A percentile compares a stretch with the other conserved stretches of the same genome.
Conservation (phyloP, 2,888 invertebrate genomes). For the Ochropacha duplaris region DNA sequence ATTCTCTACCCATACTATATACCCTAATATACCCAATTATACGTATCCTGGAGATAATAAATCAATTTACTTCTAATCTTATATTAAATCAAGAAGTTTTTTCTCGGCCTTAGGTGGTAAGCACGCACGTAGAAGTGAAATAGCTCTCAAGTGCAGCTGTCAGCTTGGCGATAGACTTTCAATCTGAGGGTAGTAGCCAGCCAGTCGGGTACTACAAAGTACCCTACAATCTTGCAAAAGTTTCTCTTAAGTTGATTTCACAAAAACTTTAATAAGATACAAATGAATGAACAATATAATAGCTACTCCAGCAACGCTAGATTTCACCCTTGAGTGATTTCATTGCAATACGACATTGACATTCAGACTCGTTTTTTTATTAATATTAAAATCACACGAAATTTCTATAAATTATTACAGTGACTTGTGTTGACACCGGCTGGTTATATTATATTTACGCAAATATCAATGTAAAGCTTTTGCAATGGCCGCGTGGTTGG, state of each 20-base stretch:
- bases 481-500: constrained; percentile 37
- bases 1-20: no score
- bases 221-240: no score
- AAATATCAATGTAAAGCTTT: constrained; percentile 47
- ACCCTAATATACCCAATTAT: no score
- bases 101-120: no score
- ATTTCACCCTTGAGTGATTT: constrained; percentile 44
- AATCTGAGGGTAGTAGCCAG: no score
- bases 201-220: no score
- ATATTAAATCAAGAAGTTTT: no score
- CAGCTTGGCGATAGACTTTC: no score
- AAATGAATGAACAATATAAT: constrained; percentile 21
- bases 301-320: constrained; percentile 15
- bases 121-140: no score
- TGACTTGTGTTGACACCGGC: constrained; percentile 52
- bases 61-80: no score
- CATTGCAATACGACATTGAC: constrained; percentile 63
- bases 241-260: constrained; percentile 2
- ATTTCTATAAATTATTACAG: constrained; percentile 52
- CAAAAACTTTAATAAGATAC: not conserved
- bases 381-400: constrained; percentile 34
- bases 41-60: no score
- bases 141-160: no score
- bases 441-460: constrained; percentile 61
- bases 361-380: constrained; percentile 44